These are phyloP conservation scores for Boloria selene DNA, from an alignment of 2,888 invertebrate genomes.

Conservation along the genomic window DNA sequence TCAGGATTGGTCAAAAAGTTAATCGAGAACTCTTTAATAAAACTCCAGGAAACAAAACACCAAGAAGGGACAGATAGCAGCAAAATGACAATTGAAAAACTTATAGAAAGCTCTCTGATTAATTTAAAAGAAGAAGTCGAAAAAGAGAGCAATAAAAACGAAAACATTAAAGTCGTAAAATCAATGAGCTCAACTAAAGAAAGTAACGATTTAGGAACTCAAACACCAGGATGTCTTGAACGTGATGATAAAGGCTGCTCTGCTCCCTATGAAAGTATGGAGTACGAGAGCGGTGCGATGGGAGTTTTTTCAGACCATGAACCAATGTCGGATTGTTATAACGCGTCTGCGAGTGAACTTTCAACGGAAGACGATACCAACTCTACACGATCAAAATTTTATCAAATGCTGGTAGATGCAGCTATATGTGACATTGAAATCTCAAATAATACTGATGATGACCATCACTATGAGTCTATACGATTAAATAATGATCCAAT, in stretches of 20 bases:
- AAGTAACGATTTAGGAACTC: conserved; percentile 46
- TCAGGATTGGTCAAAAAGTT: conserved; percentile 84
- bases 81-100: conserved; percentile 75
- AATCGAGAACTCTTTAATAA: conserved; percentile 85
- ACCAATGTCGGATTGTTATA: conserved; percentile 87
- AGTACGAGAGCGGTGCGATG: conserved; percentile 84
- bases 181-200: conserved; percentile 43
- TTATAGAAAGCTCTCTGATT: conserved; percentile 76
- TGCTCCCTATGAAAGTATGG: conserved; percentile 89
- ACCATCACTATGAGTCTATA: conserved; percentile 89
- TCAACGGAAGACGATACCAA: conserved; percentile 85
- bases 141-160: conserved; percentile 53
- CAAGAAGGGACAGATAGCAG: conserved; percentile 72
- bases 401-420: conserved; percentile 87
- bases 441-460: conserved; percentile 83
- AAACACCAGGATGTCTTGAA: conserved; percentile 56
- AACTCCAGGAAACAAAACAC: conserved; percentile 78
- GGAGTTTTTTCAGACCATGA: conserved; percentile 79
- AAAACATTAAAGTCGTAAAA: conserved; percentile 50
- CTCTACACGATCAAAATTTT: conserved; percentile 86
- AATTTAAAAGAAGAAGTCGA: conserved; percentile 67
- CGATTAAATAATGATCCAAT: conserved; percentile 86
- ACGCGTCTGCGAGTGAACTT: conserved; percentile 85
- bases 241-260: conserved; percentile 83
- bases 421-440: conserved; percentile 86